Conservation (phyloP, 2,888 invertebrate species). For the Amphipoea oculea region DNA sequence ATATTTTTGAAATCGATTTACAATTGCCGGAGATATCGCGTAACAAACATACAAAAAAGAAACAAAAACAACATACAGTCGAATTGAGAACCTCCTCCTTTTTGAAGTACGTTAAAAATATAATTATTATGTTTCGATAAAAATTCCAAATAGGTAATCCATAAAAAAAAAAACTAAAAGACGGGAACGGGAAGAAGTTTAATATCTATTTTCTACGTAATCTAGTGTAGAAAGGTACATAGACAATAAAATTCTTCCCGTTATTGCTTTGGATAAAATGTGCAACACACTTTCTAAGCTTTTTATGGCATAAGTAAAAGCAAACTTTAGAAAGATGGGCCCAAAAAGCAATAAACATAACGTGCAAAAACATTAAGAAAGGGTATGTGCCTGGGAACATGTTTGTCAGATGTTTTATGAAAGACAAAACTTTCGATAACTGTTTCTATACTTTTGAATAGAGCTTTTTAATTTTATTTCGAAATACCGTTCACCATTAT, state of each 20-base stretch:
- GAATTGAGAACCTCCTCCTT: too few species aligned
- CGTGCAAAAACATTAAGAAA: not conserved
- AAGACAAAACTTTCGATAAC: slow-evolving; percentile 1
- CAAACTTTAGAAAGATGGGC: slow-evolving; percentile 4
- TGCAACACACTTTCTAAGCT: slow-evolving; percentile 11
- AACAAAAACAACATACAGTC: too few species aligned
- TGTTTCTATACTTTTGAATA: not conserved
- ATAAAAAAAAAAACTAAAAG: not conserved
- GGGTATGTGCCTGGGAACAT: not conserved
- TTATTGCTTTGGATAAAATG: slow-evolving; percentile 11
- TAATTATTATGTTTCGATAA: not conserved
- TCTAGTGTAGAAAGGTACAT: not conserved
- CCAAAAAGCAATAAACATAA: not conserved
- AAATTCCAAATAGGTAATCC: not conserved
- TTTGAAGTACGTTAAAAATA: not conserved
- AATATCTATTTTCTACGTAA: not conserved
- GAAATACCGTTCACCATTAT: not conserved
- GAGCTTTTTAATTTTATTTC: not conserved
- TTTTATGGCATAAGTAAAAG: slow-evolving; percentile 10
- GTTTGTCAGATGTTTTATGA: slow-evolving; percentile 26
- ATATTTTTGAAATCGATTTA: too few species aligned
- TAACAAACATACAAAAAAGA: too few species aligned
- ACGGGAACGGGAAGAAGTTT: not conserved
- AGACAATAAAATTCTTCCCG: not conserved
- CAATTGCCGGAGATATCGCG: too few species aligned